A percentile compares a stretch with the other conserved stretches of the same genome.
Conservation (phyloP, 2,888 invertebrate species). For the Mimumesa dahlbomi region DNA sequence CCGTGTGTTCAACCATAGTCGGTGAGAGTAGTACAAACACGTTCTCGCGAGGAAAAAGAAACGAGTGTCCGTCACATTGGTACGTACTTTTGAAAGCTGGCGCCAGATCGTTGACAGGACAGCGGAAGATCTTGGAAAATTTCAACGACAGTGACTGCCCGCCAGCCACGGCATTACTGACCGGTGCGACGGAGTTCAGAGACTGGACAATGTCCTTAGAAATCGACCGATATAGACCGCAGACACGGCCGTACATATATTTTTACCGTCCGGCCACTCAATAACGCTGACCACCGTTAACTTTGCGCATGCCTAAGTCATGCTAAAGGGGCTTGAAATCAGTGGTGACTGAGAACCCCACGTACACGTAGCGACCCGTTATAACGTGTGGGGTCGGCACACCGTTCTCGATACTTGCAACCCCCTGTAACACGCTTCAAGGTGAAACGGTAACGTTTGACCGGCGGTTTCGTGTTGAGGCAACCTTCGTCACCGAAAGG, state of each 20-base stretch:
- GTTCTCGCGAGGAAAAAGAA: no score
- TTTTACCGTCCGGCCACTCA: conserved; percentile 74
- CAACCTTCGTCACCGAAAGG: not conserved
- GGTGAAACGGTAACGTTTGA: conserved; percentile 60
- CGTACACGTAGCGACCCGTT: conserved; percentile 18
- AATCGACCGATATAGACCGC: conserved; percentile 68
- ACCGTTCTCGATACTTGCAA: conserved; percentile 17
- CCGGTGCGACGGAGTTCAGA: conserved; percentile 54
- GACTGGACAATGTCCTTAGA: conserved; percentile 75
- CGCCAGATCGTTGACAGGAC: no score
- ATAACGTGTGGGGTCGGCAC: not conserved
- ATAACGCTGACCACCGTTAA: conserved; percentile 76
- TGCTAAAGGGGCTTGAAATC: conserved; percentile 48
- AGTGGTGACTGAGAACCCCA: conserved; percentile 54
- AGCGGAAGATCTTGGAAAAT: not conserved
- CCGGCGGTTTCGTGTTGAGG: conserved; percentile 8
- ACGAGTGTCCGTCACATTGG: no score
- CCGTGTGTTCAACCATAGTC: no score
- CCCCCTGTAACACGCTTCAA: conserved; percentile 54
- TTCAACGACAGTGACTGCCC: conserved; percentile 27
- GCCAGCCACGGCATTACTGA: conserved; percentile 66
- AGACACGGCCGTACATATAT: conserved; percentile 61
- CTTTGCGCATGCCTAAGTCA: conserved; percentile 73
- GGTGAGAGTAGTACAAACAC: no score
- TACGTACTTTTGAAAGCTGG: no score